Evolutionary conservation across 2,797 vertebrate species (phyloP).

Genomic region (Peromyscus melanophrys): DNA sequence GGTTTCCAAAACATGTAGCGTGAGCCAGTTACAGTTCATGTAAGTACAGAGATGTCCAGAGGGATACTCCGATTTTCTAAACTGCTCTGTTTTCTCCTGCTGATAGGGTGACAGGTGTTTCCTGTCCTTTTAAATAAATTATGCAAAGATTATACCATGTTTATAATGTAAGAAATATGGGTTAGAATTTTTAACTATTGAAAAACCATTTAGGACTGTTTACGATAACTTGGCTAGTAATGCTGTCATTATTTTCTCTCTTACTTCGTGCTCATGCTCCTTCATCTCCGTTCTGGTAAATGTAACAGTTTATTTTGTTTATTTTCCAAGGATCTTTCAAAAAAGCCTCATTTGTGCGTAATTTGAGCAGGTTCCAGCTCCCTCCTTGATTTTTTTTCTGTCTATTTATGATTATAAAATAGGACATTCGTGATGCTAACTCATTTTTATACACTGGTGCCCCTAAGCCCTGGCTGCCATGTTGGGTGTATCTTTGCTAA

Average conservation of each 20-base stretch:
- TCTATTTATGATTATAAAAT: slow-evolving; percentile 49
- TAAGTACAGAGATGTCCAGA: neutral
- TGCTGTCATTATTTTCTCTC: slow-evolving; percentile 5
- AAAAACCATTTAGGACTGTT: neutral
- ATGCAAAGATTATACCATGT: neutral
- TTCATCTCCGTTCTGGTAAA: neutral
- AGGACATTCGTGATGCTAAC: neutral
- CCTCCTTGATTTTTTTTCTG: neutral
- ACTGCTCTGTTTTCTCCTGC: neutral
- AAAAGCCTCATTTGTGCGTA: slow-evolving; percentile 9
- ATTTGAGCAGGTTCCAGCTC: neutral
- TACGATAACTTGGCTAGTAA: neutral
- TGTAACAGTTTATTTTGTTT: neutral
- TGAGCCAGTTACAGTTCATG: neutral
- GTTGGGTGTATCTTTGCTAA: neutral
- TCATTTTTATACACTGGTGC: neutral
- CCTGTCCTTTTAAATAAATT: slow-evolving; percentile 39
- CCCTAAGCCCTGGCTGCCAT: neutral
- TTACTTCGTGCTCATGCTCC: neutral
- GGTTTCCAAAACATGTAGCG: neutral
- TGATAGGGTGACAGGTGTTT: neutral
- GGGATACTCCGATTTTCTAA: neutral
- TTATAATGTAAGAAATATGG: slow-evolving; percentile 36
- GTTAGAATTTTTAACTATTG: neutral
- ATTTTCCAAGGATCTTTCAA: slow-evolving; percentile 14